Conservation (phyloP, 2,888 invertebrate genomes). For the Hypselothyrea guttata region DNA sequence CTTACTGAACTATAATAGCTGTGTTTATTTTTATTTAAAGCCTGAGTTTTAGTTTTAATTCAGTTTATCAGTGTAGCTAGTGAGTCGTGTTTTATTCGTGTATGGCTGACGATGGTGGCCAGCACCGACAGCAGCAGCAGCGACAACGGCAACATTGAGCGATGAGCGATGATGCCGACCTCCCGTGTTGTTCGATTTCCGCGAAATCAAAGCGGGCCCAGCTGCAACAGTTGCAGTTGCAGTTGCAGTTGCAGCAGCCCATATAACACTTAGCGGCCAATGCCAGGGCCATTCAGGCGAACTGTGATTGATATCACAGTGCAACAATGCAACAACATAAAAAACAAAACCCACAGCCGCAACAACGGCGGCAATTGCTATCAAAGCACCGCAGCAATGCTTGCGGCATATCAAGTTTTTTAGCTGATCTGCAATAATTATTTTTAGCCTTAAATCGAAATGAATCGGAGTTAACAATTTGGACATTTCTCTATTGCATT, state of each 20-base stretch:
- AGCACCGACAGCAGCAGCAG: conserved; percentile 28
- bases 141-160: conserved; percentile 24
- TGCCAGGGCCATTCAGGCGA: conserved; percentile 62
- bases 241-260: conserved; percentile 43
- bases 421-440: too few species aligned
- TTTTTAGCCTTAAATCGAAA: too few species aligned
- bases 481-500: conserved; percentile 50
- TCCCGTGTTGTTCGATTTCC: conserved; percentile 79
- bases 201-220: conserved; percentile 75
- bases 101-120: conserved; percentile 10
- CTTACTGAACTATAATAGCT: too few species aligned
- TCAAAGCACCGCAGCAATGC: background rate
- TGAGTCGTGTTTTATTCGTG: conserved; percentile 11
- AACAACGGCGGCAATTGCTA: background rate
- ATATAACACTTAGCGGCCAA: conserved; percentile 53
- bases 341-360: conserved; percentile 1
- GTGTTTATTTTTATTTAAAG: too few species aligned
- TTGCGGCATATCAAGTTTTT: background rate
- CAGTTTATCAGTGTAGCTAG: conserved; percentile 19
- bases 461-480: too few species aligned
- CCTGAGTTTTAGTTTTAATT: too few species aligned
- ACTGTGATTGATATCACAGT: conserved; percentile 69
- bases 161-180: conserved; percentile 77
- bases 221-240: conserved; percentile 69
- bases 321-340: background rate